Evolutionary conservation across 2,797 vertebrate species (phyloP), one percentile per base, ranked within the genome.

Genomic region (Gymnothorax javanicus): DNA sequence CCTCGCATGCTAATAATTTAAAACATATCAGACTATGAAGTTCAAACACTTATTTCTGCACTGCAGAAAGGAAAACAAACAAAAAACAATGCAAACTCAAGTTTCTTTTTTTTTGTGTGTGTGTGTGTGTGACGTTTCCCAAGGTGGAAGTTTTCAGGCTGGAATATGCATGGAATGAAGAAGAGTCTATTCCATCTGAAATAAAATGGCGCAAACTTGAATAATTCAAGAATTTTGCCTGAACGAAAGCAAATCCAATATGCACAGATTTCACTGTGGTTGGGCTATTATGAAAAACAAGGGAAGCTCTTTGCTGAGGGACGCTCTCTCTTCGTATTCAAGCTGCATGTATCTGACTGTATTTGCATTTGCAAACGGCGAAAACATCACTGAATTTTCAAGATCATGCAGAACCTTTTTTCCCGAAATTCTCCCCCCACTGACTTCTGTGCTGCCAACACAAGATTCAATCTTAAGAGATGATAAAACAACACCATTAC

Each of bases 171-270:
- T 57, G 50, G 73, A 77, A 64, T 83, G 60, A 77, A 50, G 69
- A 59, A 84, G 23, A n/a, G 15, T 75, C 57, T 77, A 17, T 12
- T 20, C 86, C 50, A 83, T 86, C 25, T 88, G 73, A 81, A 90
- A 91, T 90, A 87, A 86, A 90, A 93, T 92, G 90, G 92, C 94
- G 92, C 94, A 91, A 91, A 93, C 88, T 89, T 91, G 90, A 92
- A 91, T 91, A 93, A 85, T 50, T 86, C 82, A 88, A 91, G 62
- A 90, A 77, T 91, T 85, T 13, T 33, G 64, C 85, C 86, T 84
- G 27, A 15, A 60, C 77, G 87, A 69, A 87, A 92, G 87, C 86
- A 88, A 89, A 75, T 82, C 71, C 86, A 85, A 85, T 90, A 58
- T 25, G 79, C 23, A 77, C 43, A 71, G 59, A 85, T 82, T 75